Base-by-base conservation (phyloP, 2,797 vertebrate genomes). In the Xenops minutus region DNA sequence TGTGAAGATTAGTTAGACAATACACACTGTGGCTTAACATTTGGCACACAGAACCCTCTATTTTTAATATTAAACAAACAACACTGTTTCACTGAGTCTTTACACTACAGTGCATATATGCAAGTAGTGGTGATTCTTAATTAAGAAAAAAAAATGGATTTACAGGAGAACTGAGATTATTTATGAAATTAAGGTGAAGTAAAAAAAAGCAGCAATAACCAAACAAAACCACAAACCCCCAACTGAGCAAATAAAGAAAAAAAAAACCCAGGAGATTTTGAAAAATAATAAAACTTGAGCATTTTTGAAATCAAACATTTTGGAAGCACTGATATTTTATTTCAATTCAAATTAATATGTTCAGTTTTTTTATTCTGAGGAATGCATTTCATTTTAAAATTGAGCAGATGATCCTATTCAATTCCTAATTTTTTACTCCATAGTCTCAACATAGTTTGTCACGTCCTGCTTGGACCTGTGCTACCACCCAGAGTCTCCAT, bases 1-100 rank as follows among this genome's bases (percentile, higher is more conserved):
- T 99, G 96, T 26, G 61, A 87, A 95, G 71, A 88, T 14, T 64
- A 89, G 79, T 19, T 29, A 73, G 21, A 37, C 20, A 36, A 46
- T 14, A 74, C 24, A 36, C 52, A 34, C 36, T 24, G 10, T 29
- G n/a, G 24, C 12, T 83, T 34, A 59, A 77, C 7, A 3, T 20
- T 19, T 55, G 72, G 49, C 37, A 48, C 32, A 62, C 18, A 51
- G 49, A 85, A 49, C 5, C 6, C 20, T 66, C 32, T 77, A 14
- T 44, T 78, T 64, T 24, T 62, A 64, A 36, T 55, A 49, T 0
- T 1, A 58, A 83, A 55, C 9, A 39, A 76, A 44, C 12, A 63
- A 6, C 10, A 27, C 0, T 69, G 17, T 71, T 71, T 61, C 49
- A 41, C 22, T 3, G 23, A 36, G 29, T n/a, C 18, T 86, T 78